Conservation (phyloP, 2,113 vertebrate species). For the Phalacrocorax aristotelis region DNA sequence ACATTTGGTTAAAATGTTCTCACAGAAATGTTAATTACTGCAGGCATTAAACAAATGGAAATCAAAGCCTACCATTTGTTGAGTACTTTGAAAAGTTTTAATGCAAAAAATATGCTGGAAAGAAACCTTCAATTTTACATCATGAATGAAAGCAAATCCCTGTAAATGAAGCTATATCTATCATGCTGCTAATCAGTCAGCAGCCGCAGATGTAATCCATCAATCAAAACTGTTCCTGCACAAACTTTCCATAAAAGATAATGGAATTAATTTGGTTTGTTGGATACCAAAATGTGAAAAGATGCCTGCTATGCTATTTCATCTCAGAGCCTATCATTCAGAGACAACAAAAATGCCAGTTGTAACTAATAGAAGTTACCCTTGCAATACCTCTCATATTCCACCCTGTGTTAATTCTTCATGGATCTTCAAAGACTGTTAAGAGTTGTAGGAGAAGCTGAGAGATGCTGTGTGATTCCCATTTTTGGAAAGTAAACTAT, state of each 20-base stretch:
- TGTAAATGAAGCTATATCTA: not conserved
- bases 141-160: conserved; percentile 25
- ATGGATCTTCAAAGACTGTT: not conserved
- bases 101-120: conserved; percentile 28
- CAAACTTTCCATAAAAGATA: conserved; percentile 14
- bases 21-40: conserved; percentile 49
- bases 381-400: not conserved
- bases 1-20: conserved; percentile 40
- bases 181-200: conserved; percentile 34
- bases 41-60: conserved; percentile 46
- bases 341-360: not conserved
- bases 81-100: conserved; percentile 27
- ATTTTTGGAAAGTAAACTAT: not conserved
- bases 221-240: conserved; percentile 19
- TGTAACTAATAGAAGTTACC: not conserved
- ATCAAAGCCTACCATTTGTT: conserved; percentile 43
- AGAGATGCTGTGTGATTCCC: not conserved
- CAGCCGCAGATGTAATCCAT: conserved; percentile 29
- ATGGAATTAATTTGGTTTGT: conserved; percentile 46
- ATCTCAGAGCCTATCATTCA: not conserved
- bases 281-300: not conserved
- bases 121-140: conserved; percentile 32
- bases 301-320: not conserved
- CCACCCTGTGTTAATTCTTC: not conserved
- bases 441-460: not conserved